Evolutionary conservation across 2,888 invertebrate species (phyloP).

Genomic region (Chloromyia formosa): DNA sequence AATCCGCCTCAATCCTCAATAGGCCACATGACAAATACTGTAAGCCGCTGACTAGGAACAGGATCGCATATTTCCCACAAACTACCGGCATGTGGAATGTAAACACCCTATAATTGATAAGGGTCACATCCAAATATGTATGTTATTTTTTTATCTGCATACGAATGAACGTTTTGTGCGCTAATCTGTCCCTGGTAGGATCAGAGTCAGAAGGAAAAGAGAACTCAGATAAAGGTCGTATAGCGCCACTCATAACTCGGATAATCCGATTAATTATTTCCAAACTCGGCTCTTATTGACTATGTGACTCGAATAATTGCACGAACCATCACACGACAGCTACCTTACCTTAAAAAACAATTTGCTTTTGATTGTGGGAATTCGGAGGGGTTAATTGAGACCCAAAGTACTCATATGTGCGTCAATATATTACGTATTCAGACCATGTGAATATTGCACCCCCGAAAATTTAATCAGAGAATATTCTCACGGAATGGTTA

Average conservation of each 20-base stretch:
- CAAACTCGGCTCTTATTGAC: slow-evolving; percentile 22
- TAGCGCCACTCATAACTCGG: not conserved
- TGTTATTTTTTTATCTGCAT: slow-evolving; percentile 26
- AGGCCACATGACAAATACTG: not conserved
- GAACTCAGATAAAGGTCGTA: not conserved
- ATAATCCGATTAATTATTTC: slow-evolving; percentile 33
- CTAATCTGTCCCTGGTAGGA: slow-evolving; percentile 16
- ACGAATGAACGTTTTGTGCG: not conserved
- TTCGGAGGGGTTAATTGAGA: not conserved
- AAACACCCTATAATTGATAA: slow-evolving; percentile 10
- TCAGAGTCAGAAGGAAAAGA: not conserved
- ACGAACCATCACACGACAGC: not conserved
- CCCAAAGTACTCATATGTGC: not conserved
- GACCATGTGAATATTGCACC: slow-evolving; percentile 33
- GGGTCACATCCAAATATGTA: slow-evolving; percentile 15
- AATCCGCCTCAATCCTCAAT: not conserved
- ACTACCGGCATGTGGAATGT: slow-evolving; percentile 34
- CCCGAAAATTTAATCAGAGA: slow-evolving; percentile 39
- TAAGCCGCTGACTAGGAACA: not conserved
- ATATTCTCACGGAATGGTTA: slow-evolving; percentile 41
- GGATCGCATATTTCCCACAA: slow-evolving; percentile 31
- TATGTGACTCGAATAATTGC: slow-evolving; percentile 25
- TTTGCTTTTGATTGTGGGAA: not conserved
- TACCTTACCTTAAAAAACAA: not conserved
- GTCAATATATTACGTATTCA: not conserved